Evolutionary conservation across 2,113 vertebrate species (phyloP).

Genomic region (Etheostoma spectabile): DNA sequence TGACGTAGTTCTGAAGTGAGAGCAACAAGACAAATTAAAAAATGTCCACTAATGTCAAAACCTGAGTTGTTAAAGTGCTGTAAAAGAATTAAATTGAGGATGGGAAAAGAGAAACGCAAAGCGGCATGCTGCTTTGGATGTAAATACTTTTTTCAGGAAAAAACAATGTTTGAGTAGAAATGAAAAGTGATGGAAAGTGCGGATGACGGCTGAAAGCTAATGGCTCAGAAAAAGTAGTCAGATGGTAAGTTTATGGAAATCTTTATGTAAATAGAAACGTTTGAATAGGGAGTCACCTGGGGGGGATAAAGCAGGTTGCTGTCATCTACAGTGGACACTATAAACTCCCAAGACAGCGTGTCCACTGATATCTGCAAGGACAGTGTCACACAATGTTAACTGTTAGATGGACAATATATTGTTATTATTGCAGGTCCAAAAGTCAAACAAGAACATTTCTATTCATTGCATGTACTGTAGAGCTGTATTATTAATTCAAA

Average conservation of each 20-base stretch:
- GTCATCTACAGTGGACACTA: conserved; percentile 89
- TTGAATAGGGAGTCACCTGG: conserved; percentile 80
- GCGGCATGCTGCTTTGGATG: too few relatives aligned
- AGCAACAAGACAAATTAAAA: conserved; percentile 5
- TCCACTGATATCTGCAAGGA: conserved; percentile 88
- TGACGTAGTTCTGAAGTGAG: neutral
- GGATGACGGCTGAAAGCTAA: conserved; percentile 33
- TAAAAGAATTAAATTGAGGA: conserved; percentile 1
- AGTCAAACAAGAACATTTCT: neutral
- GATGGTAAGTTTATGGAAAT: conserved; percentile 26
- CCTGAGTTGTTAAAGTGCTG: conserved; percentile 6
- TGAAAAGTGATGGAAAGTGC: conserved; percentile 41
- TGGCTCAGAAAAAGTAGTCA: conserved; percentile 16
- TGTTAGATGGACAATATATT: neutral
- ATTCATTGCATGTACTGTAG: neutral
- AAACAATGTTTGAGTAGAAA: conserved; percentile 15
- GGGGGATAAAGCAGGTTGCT: conserved; percentile 86
- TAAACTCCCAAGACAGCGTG: conserved; percentile 90
- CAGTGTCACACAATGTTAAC: conserved; percentile 1
- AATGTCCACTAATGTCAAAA: neutral
- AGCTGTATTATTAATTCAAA: neutral
- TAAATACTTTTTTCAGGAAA: conserved; percentile 2
- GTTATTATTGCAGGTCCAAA: neutral
- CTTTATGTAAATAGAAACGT: conserved; percentile 11
- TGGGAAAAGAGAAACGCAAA: neutral